These are phyloP conservation scores for Circaetus gallicus DNA, from an alignment of 2,113 vertebrate species.

Conservation along the genomic window DNA sequence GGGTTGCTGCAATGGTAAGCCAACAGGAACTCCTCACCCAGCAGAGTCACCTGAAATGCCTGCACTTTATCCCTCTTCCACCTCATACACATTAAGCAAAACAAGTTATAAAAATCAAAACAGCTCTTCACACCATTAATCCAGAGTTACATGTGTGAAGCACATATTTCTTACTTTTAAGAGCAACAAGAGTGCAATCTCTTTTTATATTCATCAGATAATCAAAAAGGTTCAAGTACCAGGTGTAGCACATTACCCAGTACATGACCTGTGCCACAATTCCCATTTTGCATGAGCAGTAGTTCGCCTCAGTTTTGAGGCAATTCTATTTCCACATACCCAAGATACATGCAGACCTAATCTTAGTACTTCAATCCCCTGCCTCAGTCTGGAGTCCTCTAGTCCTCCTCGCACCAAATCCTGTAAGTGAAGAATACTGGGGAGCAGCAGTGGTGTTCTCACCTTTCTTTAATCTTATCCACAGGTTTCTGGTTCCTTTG, in stretches of 20 bases:
- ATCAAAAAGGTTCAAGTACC: neutral
- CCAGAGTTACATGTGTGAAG: neutral
- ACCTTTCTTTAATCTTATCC: neutral
- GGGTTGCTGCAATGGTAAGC: neutral
- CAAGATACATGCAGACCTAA: accelerated
- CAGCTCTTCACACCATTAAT: neutral
- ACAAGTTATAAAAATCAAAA: neutral
- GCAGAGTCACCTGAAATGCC: neutral
- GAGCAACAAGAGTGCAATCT: neutral
- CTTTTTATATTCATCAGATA: neutral
- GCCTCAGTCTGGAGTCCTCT: neutral
- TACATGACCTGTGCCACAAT: neutral
- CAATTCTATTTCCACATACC: neutral
- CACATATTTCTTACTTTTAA: accelerated
- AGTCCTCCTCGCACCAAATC: neutral
- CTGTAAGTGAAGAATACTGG: neutral
- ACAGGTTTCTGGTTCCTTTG: neutral
- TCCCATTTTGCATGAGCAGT: neutral
- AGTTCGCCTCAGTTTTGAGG: neutral
- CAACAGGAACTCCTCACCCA: neutral
- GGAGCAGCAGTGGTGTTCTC: neutral
- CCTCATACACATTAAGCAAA: neutral
- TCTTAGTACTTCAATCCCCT: neutral
- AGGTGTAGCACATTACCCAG: neutral
- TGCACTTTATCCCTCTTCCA: neutral